Base-by-base conservation (phyloP, 1,140 invertebrate species). In the Tribolium castaneum region DNA sequence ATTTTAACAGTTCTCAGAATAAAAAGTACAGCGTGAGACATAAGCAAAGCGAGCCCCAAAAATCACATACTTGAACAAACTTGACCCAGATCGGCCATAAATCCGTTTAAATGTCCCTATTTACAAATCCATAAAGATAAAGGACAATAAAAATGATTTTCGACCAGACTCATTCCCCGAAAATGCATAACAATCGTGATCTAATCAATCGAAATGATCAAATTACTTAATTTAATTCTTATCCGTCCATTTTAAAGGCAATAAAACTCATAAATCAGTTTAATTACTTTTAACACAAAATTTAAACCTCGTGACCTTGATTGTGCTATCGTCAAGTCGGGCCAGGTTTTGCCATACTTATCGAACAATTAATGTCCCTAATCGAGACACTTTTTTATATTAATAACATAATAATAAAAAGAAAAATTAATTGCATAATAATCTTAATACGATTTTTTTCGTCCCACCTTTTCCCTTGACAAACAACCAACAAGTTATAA, bases 181-280 rank as follows among this genome's bases (percentile, higher is more conserved):
- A 52, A 52, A 52, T 19, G 13, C 54, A 22, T n/a, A 30, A 59
- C 22, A n/a, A 22, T 12, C 13, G 54, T 59, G 54, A 59, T 59
- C 13, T 59, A n/a, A 59, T 22, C 16, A 12, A 30, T 30, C 16
- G 16, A 19, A 19, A 19, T 2, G 16, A 19, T 19, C 14, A 34
- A 66, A 35, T 66, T 66, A 66, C 59, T 66, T 14, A 66, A 66
- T 35, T 13, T 14, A 5, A n/a, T 2, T 10, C 30, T 12, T 35
- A 66, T 66, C 59, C 6, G 22, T 45, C 7, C 9, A 3, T 45
- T 34, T 66, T 13, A 12, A 30, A 35, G 59, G 14, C 30, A 66
- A 35, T 66, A 66, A 66, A 35, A 66, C 25, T 35, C 59, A 35
- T 66, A 66, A 66, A 66, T 66, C 14, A 66, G 59, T 10, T 66